Evolutionary conservation across 2,888 invertebrate species (phyloP), one percentile per base, ranked within the genome.

Genomic region (Aphrophora alni): DNA sequence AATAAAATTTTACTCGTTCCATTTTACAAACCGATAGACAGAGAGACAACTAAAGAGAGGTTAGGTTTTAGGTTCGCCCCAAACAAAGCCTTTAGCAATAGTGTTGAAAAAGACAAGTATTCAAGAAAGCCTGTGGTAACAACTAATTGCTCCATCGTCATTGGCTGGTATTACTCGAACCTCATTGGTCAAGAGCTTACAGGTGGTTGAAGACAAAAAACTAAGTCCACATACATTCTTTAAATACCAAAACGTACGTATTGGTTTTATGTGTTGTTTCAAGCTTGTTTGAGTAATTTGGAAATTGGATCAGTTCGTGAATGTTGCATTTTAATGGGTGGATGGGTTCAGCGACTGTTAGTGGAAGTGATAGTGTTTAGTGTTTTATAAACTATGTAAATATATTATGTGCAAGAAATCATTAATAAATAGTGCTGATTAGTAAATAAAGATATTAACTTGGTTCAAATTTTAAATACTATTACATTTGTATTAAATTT

Each of bases 1-100:
- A 79, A 79, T 79, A 79, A 79, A 74, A 59, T 44, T 73, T 73
- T 68, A 79, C 78, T 69, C 74, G 78, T 79, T 79, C 78, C 78
- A 79, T 79, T 74, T 79, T 79, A 51, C 78, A 59, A 59, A 59
- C 59, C 59, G 59, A 59, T 59, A 59, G 59, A 59, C 59, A 59
- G 59, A 59, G 59, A 59, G 21, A 59, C 59, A 59, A 21, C 59
- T 21, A 59, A 21, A 59, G 59, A 21, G 21, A 21, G 21, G 59
- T 21, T 21, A 21, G 5, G 59, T 59, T 59, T 59, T 51, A 73
- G 51, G 51, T 74, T 74, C 68, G 74, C 78, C 72, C 25, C 59
- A 27, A 79, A 79, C 78, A 69, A 68, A 68, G 78, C 78, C 78
- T 27, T 51, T 25, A 79, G 78, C 78, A 25, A 79, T 78, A 51